Evolutionary conservation across 2,888 invertebrate species (phyloP).

Genomic region (Hypena proboscidalis): DNA sequence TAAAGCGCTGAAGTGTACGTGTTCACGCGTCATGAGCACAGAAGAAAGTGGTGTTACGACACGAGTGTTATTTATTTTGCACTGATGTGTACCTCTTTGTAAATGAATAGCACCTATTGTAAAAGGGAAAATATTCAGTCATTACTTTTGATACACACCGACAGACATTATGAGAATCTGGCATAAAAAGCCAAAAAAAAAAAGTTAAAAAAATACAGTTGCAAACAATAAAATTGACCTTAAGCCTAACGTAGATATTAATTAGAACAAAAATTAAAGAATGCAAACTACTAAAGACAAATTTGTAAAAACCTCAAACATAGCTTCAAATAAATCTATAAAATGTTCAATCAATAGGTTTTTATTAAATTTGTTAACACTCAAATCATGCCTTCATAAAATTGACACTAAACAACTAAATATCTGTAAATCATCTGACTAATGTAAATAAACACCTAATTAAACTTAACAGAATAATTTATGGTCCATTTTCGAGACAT

Average conservation of each 20-base stretch:
- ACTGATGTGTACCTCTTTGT: constrained; percentile 29
- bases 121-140: too few species aligned
- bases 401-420: constrained; percentile 30
- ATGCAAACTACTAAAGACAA: too few species aligned
- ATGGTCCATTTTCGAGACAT: constrained; percentile 32
- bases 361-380: constrained; percentile 7
- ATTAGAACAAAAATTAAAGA: too few species aligned
- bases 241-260: too few species aligned
- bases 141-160: too few species aligned
- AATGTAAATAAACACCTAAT: constrained; percentile 38
- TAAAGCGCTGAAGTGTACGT: constrained; percentile 52
- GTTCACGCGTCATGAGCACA: constrained; percentile 65
- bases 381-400: constrained; percentile 15
- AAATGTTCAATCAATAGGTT: too few species aligned
- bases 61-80: constrained; percentile 50
- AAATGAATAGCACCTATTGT: not conserved
- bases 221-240: too few species aligned
- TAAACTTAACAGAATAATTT: constrained; percentile 42
- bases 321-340: too few species aligned
- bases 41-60: constrained; percentile 71
- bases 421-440: constrained; percentile 32
- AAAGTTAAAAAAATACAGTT: too few species aligned
- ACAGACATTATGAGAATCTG: too few species aligned
- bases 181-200: too few species aligned
- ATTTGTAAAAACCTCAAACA: too few species aligned